Base-by-base conservation (phyloP, 2,797 vertebrate species). In the Bufotes viridis region DNA sequence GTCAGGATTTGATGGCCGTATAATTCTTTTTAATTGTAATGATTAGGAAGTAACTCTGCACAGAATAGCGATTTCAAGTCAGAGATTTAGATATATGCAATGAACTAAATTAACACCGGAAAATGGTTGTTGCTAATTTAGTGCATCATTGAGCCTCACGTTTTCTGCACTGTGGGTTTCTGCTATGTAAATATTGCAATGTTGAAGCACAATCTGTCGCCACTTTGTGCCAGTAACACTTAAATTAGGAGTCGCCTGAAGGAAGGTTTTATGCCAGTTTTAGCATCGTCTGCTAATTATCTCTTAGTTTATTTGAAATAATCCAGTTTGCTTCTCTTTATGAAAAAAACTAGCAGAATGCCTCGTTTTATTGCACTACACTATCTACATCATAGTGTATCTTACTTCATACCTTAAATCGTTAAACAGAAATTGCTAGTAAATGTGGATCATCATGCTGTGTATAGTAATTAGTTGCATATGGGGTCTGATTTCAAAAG, bases 81-180 rank as follows among this genome's bases (percentile, higher is more conserved):
- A 92, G 93, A 93, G 93, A 93, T 94, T 94, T 94, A 92, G 93
- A 94, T 91, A 92, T 93, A 90, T 93, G 90, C 92, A 92, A 90
- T 93, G 93, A 93, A 96, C 95, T 96, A 97, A 98, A 98, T 97
- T 97, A 97, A 96, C 95, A 95, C 95, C 94, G 94, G 96, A 96
- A 96, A 96, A 96, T 95, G 97, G 97, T 97, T 96, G 96, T 98
- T 97, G 96, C 97, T 98, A 98, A 99, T 99, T 99, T 98, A 98
- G 97, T 98, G 97, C 97, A 97, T 98, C 97, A 97, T 96, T 98
- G 97, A 98, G 96, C 96, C 96, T 96, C 96, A 95, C 95, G 96
- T 97, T 97, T 96, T 93, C 95, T 96, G 95, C 98, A 96, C 97
- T 96, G 97, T 98, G 97, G 97, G 97, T 96, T 96, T 96, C 97